These are phyloP conservation scores for Hololepta plana DNA, from an alignment of 2,888 invertebrate genomes.

Conservation along the genomic window DNA sequence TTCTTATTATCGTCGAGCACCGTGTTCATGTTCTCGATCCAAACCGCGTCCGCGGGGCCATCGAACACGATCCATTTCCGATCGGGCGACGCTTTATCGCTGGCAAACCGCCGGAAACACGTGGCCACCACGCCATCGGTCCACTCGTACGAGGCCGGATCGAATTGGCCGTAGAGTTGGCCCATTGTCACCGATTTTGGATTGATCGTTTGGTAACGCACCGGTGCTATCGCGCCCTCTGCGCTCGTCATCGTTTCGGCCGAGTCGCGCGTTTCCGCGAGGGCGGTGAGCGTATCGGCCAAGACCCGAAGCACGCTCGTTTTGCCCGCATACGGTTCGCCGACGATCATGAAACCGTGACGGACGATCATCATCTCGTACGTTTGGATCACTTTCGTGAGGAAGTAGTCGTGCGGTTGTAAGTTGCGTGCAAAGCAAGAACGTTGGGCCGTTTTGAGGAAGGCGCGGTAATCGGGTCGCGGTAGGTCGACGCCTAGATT, in stretches of 20 bases:
- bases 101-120: slow-evolving; percentile 28
- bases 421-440: slow-evolving; percentile 43
- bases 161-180: slow-evolving; percentile 72
- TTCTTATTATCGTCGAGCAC: slow-evolving; percentile 38
- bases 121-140: slow-evolving; percentile 29
- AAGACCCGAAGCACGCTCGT: slow-evolving; percentile 54
- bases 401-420: slow-evolving; percentile 52
- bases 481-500: slow-evolving; percentile 45
- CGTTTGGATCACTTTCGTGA: slow-evolving; percentile 63
- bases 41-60: slow-evolving; percentile 37
- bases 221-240: slow-evolving; percentile 32
- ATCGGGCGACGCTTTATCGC: slow-evolving; percentile 24
- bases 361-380: slow-evolving; percentile 80
- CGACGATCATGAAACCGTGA: slow-evolving; percentile 76
- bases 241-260: slow-evolving; percentile 19
- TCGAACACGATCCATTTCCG: slow-evolving; percentile 44
- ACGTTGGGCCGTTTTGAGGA: slow-evolving; percentile 40
- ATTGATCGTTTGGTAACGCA: slow-evolving; percentile 58
- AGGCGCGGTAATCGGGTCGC: slow-evolving; percentile 47
- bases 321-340: slow-evolving; percentile 60
- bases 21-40: slow-evolving; percentile 41
- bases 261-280: slow-evolving; percentile 23
- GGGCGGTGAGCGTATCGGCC: slow-evolving; percentile 47
- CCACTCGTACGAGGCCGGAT: slow-evolving; percentile 44
- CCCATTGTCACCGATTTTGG: slow-evolving; percentile 78